These are phyloP conservation scores for Anabacerthia variegaticeps DNA, from an alignment of 2,797 vertebrate genomes.

Conservation along the genomic window DNA sequence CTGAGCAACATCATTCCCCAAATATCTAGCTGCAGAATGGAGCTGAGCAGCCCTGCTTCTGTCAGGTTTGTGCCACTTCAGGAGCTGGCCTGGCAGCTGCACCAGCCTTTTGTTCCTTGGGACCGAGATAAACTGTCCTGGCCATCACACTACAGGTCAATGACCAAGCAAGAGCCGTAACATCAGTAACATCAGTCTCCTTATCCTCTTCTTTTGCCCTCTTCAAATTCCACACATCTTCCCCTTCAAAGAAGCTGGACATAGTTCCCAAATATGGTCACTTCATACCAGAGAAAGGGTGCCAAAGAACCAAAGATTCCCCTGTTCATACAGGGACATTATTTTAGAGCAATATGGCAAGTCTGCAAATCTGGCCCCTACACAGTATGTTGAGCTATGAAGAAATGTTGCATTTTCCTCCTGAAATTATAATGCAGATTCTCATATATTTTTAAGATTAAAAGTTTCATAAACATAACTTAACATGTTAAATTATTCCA, in stretches of 20 bases:
- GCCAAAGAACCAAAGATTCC: background rate
- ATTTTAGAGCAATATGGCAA: background rate
- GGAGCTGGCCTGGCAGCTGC: background rate
- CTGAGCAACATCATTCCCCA: background rate
- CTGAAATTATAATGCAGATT: background rate
- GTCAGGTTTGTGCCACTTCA: background rate
- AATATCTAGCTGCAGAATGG: background rate
- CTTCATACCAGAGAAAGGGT: background rate
- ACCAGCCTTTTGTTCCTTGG: background rate
- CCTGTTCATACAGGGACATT: background rate
- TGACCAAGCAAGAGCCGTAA: background rate
- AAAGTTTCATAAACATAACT: background rate
- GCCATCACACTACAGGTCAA: rapidly evolving
- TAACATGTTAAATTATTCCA: background rate
- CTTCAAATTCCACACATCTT: background rate
- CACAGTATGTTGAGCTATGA: rapidly evolving
- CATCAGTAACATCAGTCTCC: background rate
- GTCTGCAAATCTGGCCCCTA: background rate
- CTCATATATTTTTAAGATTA: background rate
- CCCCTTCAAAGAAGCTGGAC: background rate
- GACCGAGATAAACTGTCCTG: background rate
- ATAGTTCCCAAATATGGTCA: background rate
- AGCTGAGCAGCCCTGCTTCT: background rate
- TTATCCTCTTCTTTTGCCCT: background rate
- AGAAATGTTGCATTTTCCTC: background rate